Evolutionary conservation across 2,797 vertebrate species (phyloP).

Genomic region (Phaenicophaeus curvirostris): DNA sequence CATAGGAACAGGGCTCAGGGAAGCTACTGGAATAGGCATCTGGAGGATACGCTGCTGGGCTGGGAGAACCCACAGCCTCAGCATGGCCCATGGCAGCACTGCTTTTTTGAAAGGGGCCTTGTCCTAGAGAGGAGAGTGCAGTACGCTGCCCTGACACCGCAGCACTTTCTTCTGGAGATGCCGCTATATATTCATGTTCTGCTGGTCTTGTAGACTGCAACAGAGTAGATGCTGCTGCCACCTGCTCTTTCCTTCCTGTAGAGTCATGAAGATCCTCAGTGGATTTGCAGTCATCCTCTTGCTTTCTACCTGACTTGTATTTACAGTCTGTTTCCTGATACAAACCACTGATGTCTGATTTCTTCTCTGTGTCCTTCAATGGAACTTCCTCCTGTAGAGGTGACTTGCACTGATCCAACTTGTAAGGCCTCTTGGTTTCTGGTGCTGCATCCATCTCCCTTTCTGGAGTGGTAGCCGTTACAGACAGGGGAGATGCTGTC

Average conservation of each 20-base stretch:
- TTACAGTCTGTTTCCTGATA: background rate
- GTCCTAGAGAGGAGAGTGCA: constrained; percentile 42
- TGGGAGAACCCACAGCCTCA: constrained; percentile 75
- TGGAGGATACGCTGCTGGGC: constrained; percentile 69
- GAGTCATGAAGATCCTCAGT: background rate
- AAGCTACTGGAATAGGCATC: constrained; percentile 68
- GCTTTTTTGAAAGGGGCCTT: constrained; percentile 38
- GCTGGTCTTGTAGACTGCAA: constrained; percentile 43
- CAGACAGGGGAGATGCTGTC: background rate
- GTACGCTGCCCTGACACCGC: constrained; percentile 24
- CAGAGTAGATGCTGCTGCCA: background rate
- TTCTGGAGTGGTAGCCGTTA: background rate
- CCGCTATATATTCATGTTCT: constrained; percentile 44
- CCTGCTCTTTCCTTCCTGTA: background rate
- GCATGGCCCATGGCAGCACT: constrained; percentile 60
- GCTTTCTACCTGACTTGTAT: background rate
- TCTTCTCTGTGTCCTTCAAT: background rate
- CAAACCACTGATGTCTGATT: background rate
- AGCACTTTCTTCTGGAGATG: constrained; percentile 35
- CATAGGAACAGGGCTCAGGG: constrained; percentile 73
- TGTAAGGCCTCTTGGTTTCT: background rate
- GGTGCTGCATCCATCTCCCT: background rate
- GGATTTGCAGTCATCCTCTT: background rate
- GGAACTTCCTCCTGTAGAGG: background rate
- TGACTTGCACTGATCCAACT: background rate